Evolutionary conservation across 2,113 vertebrate genomes (phyloP).

Genomic region (Pseudorectes ferrugineus): DNA sequence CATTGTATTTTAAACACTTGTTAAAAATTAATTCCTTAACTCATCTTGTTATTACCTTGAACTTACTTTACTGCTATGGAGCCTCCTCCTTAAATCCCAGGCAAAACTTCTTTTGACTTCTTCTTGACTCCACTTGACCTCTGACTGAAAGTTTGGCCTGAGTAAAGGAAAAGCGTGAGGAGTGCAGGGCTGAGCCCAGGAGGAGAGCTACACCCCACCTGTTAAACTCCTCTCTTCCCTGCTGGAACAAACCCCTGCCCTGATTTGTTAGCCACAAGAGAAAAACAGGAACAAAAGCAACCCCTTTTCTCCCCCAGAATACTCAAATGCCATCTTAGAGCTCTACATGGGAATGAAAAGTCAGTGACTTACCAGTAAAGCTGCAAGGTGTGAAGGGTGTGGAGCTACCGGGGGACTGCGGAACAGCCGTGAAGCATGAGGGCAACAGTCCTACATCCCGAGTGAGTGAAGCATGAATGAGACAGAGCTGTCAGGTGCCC

Average conservation of each 20-base stretch:
- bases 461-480: conserved; percentile 26
- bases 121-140: conserved; percentile 20
- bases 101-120: not conserved
- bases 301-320: not conserved
- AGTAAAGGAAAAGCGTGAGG: not conserved
- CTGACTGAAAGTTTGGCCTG: not conserved
- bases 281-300: not conserved
- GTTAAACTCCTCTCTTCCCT: not conserved
- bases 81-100: conserved; percentile 1
- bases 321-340: not conserved
- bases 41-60: not conserved
- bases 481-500: conserved; percentile 32
- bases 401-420: not conserved
- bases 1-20: not conserved
- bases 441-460: not conserved
- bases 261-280: accelerated
- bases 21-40: not conserved
- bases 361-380: not conserved
- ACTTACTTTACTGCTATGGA: not conserved
- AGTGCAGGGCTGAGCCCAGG: not conserved
- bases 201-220: not conserved
- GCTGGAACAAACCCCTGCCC: not conserved
- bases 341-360: not conserved
- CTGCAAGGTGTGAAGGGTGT: not conserved
- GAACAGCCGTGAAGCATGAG: not conserved